These are phyloP conservation scores for Cordilura impudica DNA, from an alignment of 2,888 invertebrate species.

Conservation along the genomic window DNA sequence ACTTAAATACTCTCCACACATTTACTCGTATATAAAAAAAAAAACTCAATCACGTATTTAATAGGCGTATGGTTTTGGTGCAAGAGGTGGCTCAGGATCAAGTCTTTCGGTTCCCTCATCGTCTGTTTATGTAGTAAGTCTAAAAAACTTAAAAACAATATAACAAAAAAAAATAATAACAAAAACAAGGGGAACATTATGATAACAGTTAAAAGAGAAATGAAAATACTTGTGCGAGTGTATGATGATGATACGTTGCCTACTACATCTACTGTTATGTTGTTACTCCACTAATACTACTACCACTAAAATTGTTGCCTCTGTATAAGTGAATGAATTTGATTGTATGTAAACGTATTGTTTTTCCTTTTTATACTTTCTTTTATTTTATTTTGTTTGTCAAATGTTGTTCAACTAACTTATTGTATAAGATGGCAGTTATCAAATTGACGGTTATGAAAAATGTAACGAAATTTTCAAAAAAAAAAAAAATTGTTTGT, in stretches of 20 bases:
- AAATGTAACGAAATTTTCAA: not conserved
- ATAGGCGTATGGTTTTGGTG: conserved; percentile 82
- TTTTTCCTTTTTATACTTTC: not conserved
- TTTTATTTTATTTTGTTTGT: not conserved
- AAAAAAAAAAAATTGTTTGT: not conserved
- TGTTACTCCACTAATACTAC: too few relatives aligned
- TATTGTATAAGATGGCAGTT: not conserved
- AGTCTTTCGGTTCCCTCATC: conserved; percentile 90
- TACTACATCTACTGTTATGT: not conserved
- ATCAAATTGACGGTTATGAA: not conserved
- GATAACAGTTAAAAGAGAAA: conserved; percentile 20
- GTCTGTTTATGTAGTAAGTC: conserved; percentile 84
- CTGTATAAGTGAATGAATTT: not conserved
- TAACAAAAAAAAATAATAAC: conserved; percentile 13
- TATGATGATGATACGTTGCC: conserved; percentile 29
- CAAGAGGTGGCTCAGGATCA: conserved; percentile 86
- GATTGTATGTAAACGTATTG: not conserved
- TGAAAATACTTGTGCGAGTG: conserved; percentile 50
- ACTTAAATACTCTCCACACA: not conserved
- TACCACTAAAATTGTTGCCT: not conserved
- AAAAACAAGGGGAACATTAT: conserved; percentile 18
- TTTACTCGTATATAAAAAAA: conserved; percentile 1
- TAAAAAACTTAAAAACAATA: conserved; percentile 72
- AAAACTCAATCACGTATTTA: conserved; percentile 47
- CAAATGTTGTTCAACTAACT: not conserved